Base-by-base conservation (phyloP, 2,797 vertebrate genomes). In the Zenarchopterus dispar region DNA sequence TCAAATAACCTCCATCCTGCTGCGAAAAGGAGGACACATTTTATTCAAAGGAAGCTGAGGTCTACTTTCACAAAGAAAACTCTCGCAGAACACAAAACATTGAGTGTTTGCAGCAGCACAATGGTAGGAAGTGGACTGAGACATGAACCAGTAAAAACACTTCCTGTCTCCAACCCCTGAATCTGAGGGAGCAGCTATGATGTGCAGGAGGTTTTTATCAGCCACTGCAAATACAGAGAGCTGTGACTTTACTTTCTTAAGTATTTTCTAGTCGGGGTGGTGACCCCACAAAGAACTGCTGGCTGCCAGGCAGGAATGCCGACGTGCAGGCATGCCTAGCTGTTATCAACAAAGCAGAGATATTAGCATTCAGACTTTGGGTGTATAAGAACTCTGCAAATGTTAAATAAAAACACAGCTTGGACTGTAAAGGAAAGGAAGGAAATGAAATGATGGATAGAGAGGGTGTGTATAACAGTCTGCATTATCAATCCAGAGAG, bases 111-210 rank as follows among this genome's bases (percentile, higher is more conserved):
- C 44, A 41, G 56, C 5, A 7, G 49, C 56, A 90, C 87, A 92
- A 90, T 86, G 26, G 54, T 11, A 68, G 91, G 88, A 91, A 87
- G 82, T 57, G 61, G 67, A 55, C 55, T 8, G 46, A 73, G 21
- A 46, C 26, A 55, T 74, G 71, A 51, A 66, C 51, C 44, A 28
- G 24, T 44, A 26, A 71, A 70, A 67, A 80, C 60, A 85, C 72
- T 73, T 73, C 71, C 60, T 77, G 44, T 71, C 36, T 47, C 23
- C 23, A 5, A 42, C 22, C 52, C 56, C n/a, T 45, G 47, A 58
- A 51, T 28, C 55, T 15, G 22, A 18, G 47, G 52, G 41, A 65
- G 56, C n/a, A 1, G 52, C 36, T 33, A 11, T 8, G 16, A 63
- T 17, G 48, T 53, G 41, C 26, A 73, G 61, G 47, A 49, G 56